phyloP scores from a whole-genome alignment of 2,113 vertebrate genomes.

The Tinamus guttatus region DNA sequence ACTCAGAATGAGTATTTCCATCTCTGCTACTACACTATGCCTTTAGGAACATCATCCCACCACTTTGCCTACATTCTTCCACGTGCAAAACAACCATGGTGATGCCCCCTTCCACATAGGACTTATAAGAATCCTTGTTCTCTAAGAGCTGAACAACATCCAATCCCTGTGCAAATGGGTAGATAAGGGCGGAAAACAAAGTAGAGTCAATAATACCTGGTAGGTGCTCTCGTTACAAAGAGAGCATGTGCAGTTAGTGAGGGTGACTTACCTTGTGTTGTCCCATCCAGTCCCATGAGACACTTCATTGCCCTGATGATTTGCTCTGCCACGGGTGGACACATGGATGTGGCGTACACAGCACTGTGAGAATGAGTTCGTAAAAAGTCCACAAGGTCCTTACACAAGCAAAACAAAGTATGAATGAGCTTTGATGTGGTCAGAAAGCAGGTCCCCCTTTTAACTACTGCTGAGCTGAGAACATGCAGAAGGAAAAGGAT shows the following conservation, averaged over 20 bases:
- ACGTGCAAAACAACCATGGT: not conserved
- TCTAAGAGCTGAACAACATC: not conserved
- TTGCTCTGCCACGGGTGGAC: constrained; percentile 85
- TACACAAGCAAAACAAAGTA: constrained; percentile 61
- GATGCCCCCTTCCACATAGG: not conserved
- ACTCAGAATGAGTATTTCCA: not conserved
- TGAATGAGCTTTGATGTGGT: constrained; percentile 39
- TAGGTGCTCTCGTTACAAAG: not conserved
- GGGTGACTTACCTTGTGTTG: constrained; percentile 83
- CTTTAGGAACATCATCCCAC: not conserved
- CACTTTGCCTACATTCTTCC: not conserved
- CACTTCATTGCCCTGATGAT: constrained; percentile 88
- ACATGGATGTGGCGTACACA: constrained; percentile 88
- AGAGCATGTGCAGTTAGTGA: not conserved
- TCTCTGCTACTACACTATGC: not conserved
- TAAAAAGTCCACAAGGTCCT: constrained; percentile 92
- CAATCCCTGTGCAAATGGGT: not conserved
- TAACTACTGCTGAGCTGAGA: not conserved
- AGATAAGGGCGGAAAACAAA: not conserved
- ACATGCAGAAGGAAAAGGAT: not conserved
- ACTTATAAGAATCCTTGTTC: not conserved
- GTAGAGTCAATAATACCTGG: not conserved
- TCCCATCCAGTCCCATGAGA: constrained; percentile 88
- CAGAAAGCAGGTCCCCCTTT: not conserved
- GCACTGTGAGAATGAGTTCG: constrained; percentile 88